Evolutionary conservation across 1,140 invertebrate genomes (phyloP), one percentile per base, ranked within the genome.

Genomic region (Diabrotica undecimpunctata): DNA sequence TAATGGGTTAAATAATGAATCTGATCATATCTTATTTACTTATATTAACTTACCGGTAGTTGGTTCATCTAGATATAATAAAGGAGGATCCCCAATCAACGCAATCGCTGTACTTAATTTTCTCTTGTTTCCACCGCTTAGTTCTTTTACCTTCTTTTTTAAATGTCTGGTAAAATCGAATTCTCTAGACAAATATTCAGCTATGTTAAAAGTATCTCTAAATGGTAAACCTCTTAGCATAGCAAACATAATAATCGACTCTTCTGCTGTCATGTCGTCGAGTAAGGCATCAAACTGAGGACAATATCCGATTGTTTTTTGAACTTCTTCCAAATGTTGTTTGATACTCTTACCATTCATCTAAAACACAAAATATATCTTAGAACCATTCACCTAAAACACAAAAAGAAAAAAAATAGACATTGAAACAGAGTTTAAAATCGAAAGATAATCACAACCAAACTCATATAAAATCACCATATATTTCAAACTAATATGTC

Each of bases 41-140:
- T n/a, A n/a, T n/a, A n/a, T n/a, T n/a, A 46, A 46, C 5, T 46
- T 74, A 82, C 88, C 89, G 63, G 88, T 88, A 1, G 90, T 91
- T 0, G 91, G 91, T 78, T 93, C 91, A 78, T 94, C 95, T 67
- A 98, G 80, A 75, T 95, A 94, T 36, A 97, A 85, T 11, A 98
- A 83, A 8, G 90, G 85, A 5, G 94, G 92, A 81, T 95, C 89
- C n/a, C 94, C 95, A 50, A 97, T 84, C 36, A 98, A 79, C 7
- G 96, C 91, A 55, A 99, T 87, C 0, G 95, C 95, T 51, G 95
- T 94, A 69, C 93, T 97, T 35, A 99, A 80, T 79, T 98, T 97
- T 52, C 96, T 84, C 77, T 96, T 97, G 71, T 97, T 99, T 0
- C 96, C 97, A 9, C 94, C 94, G 75, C 93, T 96, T 73, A 90